Base-by-base conservation (phyloP, 2,797 vertebrate genomes). In the Smutsia temminckii region DNA sequence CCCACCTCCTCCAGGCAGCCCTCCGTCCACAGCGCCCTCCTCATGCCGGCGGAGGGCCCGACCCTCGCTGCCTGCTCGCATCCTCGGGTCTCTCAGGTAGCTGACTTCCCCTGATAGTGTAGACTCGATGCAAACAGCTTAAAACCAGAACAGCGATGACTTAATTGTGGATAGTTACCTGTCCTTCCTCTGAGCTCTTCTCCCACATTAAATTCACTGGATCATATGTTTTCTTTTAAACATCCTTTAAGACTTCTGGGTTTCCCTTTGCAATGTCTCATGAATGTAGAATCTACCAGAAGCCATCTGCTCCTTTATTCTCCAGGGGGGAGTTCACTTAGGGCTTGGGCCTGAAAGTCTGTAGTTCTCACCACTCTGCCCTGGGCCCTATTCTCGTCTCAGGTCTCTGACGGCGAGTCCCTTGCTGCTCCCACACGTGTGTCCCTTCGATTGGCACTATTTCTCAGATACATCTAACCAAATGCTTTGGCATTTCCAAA, bases 161-260 rank as follows among this genome's bases (percentile, higher is more conserved):
- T 42, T 32, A 42, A 55, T 32, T 37, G 42, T 17, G 0, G 55
- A 46, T 72, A 27, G 66, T 75, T 61, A 6, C 37, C 66, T 18
- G 13, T 74, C 68, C 79, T 78, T 83, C 11, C 14, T 71, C 46
- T 25, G 53, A 40, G 11, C 49, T 85, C 49, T 63, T 32, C 57
- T 81, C 40, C 13, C 11, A 5, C 78, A 89, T 89, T 32, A 78
- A 93, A 68, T 49, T 49, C 32, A 49, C 14, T 42, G 64, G 74
- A 20, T 91, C 77, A 18, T 78, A 10, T 53, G 6, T 80, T 94
- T 63, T 80, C 46, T 80, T 57, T 40, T 79, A 84, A 55, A 42
- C 21, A 20, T 74, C 71, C 69, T 89, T 88, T 78, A 84, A 90
- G 72, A 84, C 63, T 80, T 92, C 85, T 37, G 64, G 51, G 23